phyloP scores from a whole-genome alignment of 2,797 vertebrate species.

The Xiphorhynchus erythropygius region DNA sequence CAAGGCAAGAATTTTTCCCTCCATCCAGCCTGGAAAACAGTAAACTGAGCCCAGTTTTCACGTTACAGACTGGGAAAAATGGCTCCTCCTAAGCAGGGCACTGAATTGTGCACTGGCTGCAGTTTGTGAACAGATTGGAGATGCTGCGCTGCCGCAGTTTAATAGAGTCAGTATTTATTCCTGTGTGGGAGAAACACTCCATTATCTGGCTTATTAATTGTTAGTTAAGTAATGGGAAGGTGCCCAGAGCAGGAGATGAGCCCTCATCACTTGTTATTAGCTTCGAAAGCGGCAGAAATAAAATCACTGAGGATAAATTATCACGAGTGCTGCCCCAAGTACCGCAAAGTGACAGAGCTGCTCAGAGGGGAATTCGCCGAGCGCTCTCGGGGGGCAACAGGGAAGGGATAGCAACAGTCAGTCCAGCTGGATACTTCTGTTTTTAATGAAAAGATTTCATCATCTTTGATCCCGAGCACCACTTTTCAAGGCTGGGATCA shows the following conservation, averaged over 20 bases:
- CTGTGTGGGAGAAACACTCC: conserved; percentile 45
- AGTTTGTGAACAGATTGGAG: conserved; percentile 9
- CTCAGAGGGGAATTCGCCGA: neutral
- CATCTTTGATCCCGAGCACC: neutral
- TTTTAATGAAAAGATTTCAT: neutral
- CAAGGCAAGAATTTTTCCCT: neutral
- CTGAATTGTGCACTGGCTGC: neutral
- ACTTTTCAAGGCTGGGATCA: neutral
- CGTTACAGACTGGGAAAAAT: neutral
- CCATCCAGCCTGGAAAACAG: neutral
- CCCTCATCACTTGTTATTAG: conserved; percentile 49
- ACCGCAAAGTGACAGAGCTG: neutral
- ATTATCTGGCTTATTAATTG: conserved; percentile 68
- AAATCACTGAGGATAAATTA: conserved; percentile 39
- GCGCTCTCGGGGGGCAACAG: fast-evolving
- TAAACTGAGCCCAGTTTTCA: fast-evolving
- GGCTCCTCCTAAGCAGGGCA: neutral
- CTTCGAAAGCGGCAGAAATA: conserved; percentile 49
- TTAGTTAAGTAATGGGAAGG: conserved; percentile 63
- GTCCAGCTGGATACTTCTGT: neutral
- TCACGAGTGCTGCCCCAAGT: conserved; percentile 10
- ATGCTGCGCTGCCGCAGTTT: neutral
- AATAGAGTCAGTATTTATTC: conserved; percentile 42
- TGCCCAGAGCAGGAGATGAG: conserved; percentile 55
- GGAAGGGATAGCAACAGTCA: neutral